Evolutionary conservation across 2,113 vertebrate species (phyloP).

Genomic region (Channa argus): DNA sequence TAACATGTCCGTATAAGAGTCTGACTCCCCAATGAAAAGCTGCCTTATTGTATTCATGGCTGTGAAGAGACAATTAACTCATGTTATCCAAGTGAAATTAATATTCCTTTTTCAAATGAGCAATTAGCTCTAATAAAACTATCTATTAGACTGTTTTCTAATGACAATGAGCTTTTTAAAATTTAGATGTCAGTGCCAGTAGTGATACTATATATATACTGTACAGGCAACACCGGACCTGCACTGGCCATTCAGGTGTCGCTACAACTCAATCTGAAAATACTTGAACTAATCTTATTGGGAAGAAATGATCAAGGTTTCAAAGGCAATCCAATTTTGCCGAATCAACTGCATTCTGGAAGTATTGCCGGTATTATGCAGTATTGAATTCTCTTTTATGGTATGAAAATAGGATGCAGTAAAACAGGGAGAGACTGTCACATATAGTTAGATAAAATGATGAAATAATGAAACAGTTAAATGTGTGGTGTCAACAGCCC

Average conservation of each 20-base stretch:
- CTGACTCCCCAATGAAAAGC: slow-evolving; percentile 23
- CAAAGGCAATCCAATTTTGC: not conserved
- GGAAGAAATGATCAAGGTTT: slow-evolving; percentile 6
- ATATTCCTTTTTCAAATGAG: slow-evolving; percentile 49
- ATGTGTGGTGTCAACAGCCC: not conserved
- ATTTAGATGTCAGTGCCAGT: slow-evolving; percentile 43
- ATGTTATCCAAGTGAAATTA: slow-evolving; percentile 44
- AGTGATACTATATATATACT: slow-evolving; percentile 39
- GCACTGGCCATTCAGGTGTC: slow-evolving; percentile 24
- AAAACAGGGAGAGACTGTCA: not conserved
- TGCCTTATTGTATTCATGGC: slow-evolving; percentile 20
- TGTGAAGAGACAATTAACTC: slow-evolving; percentile 47
- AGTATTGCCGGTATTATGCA: slow-evolving; percentile 9
- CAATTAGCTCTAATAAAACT: slow-evolving; percentile 27
- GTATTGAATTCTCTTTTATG: not conserved
- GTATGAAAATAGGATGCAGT: not conserved
- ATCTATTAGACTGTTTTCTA: slow-evolving; percentile 42
- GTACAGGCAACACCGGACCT: not conserved
- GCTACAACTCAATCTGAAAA: slow-evolving; percentile 16
- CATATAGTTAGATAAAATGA: too few relatives aligned
- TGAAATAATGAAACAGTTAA: not conserved
- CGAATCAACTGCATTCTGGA: slow-evolving; percentile 2
- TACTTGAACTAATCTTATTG: not conserved
- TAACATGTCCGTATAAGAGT: slow-evolving; percentile 34
- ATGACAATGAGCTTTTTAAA: slow-evolving; percentile 53